Evolutionary conservation across 1,140 invertebrate species (phyloP).

Genomic region (Drusus annulatus): DNA sequence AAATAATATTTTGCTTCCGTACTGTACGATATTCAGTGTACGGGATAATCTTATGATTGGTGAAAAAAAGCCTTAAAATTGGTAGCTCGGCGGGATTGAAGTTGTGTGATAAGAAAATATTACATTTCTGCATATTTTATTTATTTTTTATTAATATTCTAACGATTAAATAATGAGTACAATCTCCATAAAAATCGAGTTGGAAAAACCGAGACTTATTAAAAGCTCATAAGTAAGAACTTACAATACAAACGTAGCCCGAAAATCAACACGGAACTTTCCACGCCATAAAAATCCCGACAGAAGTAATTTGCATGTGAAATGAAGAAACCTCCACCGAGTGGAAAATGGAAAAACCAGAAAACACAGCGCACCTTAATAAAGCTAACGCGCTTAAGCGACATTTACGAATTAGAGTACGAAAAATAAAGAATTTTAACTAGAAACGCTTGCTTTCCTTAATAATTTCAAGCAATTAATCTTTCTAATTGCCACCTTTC

Average conservation of each 20-base stretch:
- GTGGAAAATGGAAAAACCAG: conserved; percentile 53
- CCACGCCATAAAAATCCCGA: conserved; percentile 25
- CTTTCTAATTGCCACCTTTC: conserved; percentile 36
- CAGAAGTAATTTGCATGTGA: conserved; percentile 55
- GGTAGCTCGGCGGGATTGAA: too few species aligned
- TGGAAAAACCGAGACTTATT: conserved; percentile 3
- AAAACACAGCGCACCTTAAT: conserved; percentile 56
- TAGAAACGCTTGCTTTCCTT: conserved; percentile 36
- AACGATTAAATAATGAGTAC: background rate
- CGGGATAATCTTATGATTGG: too few species aligned
- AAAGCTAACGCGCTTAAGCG: conserved; percentile 53
- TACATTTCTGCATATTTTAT: too few species aligned
- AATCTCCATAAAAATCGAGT: background rate
- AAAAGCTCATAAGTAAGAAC: conserved; percentile 27
- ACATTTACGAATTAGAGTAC: conserved; percentile 43
- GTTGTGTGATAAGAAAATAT: too few species aligned
- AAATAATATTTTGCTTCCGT: too few species aligned
- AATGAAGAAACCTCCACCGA: conserved; percentile 56
- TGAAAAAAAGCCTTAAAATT: too few species aligned
- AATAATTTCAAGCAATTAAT: conserved; percentile 40
- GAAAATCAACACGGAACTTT: conserved; percentile 31
- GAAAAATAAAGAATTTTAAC: conserved; percentile 39
- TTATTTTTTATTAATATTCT: background rate
- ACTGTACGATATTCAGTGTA: too few species aligned
- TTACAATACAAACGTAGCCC: background rate